Conservation (phyloP, 2,797 vertebrate genomes). For the Paramormyrops hopkinsi region DNA sequence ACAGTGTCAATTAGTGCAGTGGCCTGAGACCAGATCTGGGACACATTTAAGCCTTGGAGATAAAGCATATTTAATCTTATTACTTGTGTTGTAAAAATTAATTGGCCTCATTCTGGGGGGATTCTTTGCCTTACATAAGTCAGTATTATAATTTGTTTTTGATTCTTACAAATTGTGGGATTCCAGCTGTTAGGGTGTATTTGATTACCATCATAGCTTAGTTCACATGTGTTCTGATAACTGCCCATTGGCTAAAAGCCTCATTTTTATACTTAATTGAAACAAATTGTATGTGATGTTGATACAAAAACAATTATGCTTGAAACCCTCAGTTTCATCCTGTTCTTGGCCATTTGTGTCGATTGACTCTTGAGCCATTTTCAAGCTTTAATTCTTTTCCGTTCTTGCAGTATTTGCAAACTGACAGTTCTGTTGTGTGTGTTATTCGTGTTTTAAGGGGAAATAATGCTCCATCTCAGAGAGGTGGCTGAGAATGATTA, state of each 20-base stretch:
- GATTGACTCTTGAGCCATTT: not conserved
- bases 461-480: not conserved
- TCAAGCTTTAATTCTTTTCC: not conserved
- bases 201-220: not conserved
- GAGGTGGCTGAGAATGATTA: not conserved
- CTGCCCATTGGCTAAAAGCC: not conserved
- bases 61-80: constrained; percentile 1
- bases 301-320: not conserved
- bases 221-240: not conserved
- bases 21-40: not conserved
- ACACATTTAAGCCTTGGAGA: not conserved
- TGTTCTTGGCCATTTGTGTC: not conserved
- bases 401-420: not conserved
- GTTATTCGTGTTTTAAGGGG: not conserved
- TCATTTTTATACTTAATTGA: not conserved
- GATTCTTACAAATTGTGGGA: not conserved
- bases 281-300: not conserved
- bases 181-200: not conserved
- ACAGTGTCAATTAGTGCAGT: not conserved
- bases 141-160: not conserved
- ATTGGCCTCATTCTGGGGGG: not conserved
- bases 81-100: not conserved
- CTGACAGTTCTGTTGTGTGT: not conserved
- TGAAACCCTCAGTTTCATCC: not conserved
- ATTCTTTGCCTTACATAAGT: not conserved